phyloP scores from a whole-genome alignment of 2,888 invertebrate genomes.

The Ochropleura leucogaster region DNA sequence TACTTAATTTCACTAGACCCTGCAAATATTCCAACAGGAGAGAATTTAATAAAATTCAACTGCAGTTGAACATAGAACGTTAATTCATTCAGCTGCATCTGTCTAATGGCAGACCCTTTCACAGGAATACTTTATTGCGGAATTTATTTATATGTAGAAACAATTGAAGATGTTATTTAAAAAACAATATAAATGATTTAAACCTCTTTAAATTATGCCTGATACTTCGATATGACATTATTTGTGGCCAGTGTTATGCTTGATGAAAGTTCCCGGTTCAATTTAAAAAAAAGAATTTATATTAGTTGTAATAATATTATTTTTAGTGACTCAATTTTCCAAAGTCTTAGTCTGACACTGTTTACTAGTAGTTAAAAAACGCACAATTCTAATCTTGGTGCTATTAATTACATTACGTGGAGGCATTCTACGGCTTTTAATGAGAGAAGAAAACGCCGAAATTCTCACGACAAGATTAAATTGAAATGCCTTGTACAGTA shows the following conservation, averaged over 20 bases:
- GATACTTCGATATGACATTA: too few species aligned
- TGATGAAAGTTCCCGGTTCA: neutral
- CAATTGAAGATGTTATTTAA: neutral
- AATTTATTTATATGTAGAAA: neutral
- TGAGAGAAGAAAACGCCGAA: conserved; percentile 49
- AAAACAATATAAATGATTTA: neutral
- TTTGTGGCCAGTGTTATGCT: neutral
- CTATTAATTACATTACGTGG: conserved; percentile 53
- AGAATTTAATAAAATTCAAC: conserved; percentile 10
- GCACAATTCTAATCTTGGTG: conserved; percentile 28
- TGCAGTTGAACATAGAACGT: neutral
- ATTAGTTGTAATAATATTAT: neutral
- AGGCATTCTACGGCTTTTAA: conserved; percentile 62
- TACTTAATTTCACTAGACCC: neutral
- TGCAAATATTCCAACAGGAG: neutral
- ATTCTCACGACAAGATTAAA: conserved; percentile 53
- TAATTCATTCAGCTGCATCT: conserved; percentile 10
- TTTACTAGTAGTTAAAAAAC: conserved; percentile 13
- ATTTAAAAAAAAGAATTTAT: neutral
- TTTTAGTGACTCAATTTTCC: neutral
- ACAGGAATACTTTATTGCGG: neutral
- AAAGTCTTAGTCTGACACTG: neutral
- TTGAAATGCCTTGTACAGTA: conserved; percentile 53
- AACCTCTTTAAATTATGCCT: neutral
- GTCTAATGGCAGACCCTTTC: conserved; percentile 8